A percentile compares a stretch with the other conserved stretches of the same genome.
These are phyloP conservation scores for Charanyca ferruginea DNA, from an alignment of 2,888 invertebrate genomes.

Conservation along the genomic window DNA sequence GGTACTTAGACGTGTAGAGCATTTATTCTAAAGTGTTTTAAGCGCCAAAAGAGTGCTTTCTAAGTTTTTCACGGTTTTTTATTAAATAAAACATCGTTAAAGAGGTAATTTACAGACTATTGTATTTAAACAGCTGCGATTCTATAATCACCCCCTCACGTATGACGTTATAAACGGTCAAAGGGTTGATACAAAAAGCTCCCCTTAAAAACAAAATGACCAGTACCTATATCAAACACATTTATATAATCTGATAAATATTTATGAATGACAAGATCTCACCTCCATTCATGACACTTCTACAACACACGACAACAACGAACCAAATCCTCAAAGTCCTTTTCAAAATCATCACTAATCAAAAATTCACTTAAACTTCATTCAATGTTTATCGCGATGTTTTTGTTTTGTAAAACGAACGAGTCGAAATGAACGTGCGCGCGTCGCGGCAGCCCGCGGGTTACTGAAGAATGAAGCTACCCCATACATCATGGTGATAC, in stretches of 20 bases:
- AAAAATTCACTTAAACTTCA: constrained; percentile 57
- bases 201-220: constrained; percentile 45
- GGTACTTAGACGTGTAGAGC: no score
- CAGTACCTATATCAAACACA: constrained; percentile 35
- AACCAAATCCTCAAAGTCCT: constrained; percentile 76
- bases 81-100: neutral
- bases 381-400: constrained; percentile 60
- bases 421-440: constrained; percentile 65
- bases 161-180: constrained; percentile 43
- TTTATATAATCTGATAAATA: constrained; percentile 17
- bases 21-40: neutral
- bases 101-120: neutral
- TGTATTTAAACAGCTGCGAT: constrained; percentile 39
- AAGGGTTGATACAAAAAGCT: constrained; percentile 51
- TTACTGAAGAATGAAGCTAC: constrained; percentile 71
- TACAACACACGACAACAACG: constrained; percentile 74
- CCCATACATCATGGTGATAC: constrained; percentile 62
- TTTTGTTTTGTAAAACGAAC: constrained; percentile 35
- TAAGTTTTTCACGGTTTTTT: neutral
- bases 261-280: constrained; percentile 45
- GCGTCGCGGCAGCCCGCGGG: constrained; percentile 68
- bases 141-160: constrained; percentile 12
- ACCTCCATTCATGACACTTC: constrained; percentile 84
- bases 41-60: neutral
- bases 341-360: constrained; percentile 81